Percentiles rank a stretch among this genome's conserved stretches.
Conservation (phyloP, 2,113 vertebrate species). For the Toxotes jaculatrix region DNA sequence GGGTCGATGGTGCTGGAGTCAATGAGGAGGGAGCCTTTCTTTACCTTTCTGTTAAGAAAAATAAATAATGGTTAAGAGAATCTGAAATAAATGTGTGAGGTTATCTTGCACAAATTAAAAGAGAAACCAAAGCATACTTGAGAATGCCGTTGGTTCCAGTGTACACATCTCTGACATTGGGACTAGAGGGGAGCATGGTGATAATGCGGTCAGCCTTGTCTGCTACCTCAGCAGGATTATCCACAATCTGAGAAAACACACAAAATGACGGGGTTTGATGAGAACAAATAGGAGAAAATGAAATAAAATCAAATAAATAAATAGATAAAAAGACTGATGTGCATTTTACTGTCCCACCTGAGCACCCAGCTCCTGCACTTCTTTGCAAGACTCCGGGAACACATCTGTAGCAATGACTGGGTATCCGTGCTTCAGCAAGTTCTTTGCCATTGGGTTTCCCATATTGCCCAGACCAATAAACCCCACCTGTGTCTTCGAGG, state of each 20-base stretch:
- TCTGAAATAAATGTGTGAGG: background rate
- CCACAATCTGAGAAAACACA: slow-evolving; percentile 87
- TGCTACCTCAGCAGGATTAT: slow-evolving; percentile 95
- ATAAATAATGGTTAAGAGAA: background rate
- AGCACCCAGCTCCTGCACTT: slow-evolving; percentile 92
- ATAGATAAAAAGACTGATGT: background rate
- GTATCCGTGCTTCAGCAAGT: slow-evolving; percentile 95
- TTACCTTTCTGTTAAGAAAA: slow-evolving; percentile 90
- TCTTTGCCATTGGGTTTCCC: slow-evolving; percentile 99
- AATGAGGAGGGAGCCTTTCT: slow-evolving; percentile 97
- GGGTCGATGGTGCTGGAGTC: slow-evolving; percentile 99
- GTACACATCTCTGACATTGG: slow-evolving; percentile 93
- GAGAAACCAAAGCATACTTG: slow-evolving; percentile 85
- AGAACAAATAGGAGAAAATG: background rate
- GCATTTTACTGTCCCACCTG: slow-evolving; percentile 85
- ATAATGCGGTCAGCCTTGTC: slow-evolving; percentile 97
- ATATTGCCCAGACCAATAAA: slow-evolving; percentile 98
- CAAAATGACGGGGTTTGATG: background rate
- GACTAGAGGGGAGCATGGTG: slow-evolving; percentile 97
- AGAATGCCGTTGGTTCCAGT: slow-evolving; percentile 95
- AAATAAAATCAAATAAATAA: background rate
- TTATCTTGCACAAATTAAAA: background rate
- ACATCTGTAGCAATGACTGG: slow-evolving; percentile 94
- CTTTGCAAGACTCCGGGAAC: slow-evolving; percentile 97
- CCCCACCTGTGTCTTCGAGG: slow-evolving; percentile 97